Percentiles rank a stretch among this genome's conserved stretches.
phyloP scores from a whole-genome alignment of 2,797 vertebrate species.

The Lacerta viridis region DNA sequence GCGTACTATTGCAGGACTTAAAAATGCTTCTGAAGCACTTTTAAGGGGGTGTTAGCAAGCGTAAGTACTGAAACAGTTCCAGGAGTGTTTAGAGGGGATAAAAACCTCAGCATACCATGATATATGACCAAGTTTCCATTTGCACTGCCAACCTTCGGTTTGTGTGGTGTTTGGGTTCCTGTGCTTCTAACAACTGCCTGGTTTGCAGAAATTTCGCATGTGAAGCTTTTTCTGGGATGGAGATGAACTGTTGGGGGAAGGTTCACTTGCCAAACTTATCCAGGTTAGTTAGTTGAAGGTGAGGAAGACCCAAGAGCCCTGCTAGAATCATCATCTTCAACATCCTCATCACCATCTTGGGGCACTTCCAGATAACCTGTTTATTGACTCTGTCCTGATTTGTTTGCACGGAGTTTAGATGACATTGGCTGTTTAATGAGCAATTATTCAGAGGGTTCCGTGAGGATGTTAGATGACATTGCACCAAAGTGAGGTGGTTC shows the following conservation, averaged over 20 bases:
- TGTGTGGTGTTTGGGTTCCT: background rate
- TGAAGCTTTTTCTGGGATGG: background rate
- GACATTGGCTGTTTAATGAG: too few relatives aligned
- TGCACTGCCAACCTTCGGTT: background rate
- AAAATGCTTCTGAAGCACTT: background rate
- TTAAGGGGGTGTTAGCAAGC: constrained; percentile 2
- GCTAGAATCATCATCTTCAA: background rate
- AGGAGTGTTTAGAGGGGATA: background rate
- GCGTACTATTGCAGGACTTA: background rate
- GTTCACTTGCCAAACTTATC: background rate
- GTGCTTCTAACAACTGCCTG: background rate
- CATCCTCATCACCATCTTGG: too few relatives aligned
- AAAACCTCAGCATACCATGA: constrained; percentile 10
- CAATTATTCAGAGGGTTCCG: too few relatives aligned
- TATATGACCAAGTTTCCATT: constrained; percentile 19
- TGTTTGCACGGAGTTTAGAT: too few relatives aligned
- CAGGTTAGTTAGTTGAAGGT: background rate
- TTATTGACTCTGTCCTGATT: too few relatives aligned
- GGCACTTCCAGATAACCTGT: too few relatives aligned
- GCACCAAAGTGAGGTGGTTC: too few relatives aligned
- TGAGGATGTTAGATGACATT: too few relatives aligned
- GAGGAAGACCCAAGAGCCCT: background rate
- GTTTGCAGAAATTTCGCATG: background rate
- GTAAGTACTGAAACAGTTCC: background rate
- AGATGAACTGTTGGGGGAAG: background rate